Percentiles rank a stretch among this genome's conserved stretches.
Evolutionary conservation across 2,113 vertebrate species (phyloP).

Genomic region (Erinaceus europaeus): DNA sequence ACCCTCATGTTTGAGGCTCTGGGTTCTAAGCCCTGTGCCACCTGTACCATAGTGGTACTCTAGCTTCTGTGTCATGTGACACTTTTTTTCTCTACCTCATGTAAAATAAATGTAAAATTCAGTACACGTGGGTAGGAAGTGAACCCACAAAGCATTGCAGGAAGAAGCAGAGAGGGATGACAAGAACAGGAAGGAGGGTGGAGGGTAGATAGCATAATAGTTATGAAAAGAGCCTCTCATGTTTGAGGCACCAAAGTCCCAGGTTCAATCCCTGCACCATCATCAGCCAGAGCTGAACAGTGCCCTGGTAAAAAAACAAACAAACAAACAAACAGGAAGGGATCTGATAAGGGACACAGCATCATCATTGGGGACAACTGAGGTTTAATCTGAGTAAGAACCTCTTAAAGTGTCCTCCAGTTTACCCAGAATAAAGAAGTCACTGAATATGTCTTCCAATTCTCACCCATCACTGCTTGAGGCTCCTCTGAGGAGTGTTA

Average conservation of each 20-base stretch:
- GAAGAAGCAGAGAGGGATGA: neutral
- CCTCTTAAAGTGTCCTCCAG: neutral
- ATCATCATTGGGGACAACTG: neutral
- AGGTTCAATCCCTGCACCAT: too few species aligned
- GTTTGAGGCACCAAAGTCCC: too few species aligned
- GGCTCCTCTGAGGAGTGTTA: neutral
- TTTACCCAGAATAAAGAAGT: neutral
- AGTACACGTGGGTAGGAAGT: too few species aligned
- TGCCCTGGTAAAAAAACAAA: too few species aligned
- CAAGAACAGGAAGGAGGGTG: neutral
- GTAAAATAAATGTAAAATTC: too few species aligned
- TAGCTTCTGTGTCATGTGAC: too few species aligned
- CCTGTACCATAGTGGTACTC: too few species aligned
- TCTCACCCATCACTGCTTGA: neutral
- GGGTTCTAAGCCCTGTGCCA: too few species aligned
- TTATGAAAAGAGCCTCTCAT: too few species aligned
- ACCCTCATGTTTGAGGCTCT: too few species aligned
- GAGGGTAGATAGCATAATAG: neutral
- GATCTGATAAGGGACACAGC: fast-evolving
- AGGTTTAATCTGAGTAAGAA: neutral
- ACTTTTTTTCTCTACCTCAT: too few species aligned
- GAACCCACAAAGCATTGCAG: neutral
- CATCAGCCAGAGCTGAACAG: too few species aligned
- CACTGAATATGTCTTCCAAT: neutral
- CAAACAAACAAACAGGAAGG: neutral